Percentiles rank a stretch among this genome's conserved stretches.
Conservation (phyloP, 2,797 vertebrate genomes). For the Vultur gryphus region DNA sequence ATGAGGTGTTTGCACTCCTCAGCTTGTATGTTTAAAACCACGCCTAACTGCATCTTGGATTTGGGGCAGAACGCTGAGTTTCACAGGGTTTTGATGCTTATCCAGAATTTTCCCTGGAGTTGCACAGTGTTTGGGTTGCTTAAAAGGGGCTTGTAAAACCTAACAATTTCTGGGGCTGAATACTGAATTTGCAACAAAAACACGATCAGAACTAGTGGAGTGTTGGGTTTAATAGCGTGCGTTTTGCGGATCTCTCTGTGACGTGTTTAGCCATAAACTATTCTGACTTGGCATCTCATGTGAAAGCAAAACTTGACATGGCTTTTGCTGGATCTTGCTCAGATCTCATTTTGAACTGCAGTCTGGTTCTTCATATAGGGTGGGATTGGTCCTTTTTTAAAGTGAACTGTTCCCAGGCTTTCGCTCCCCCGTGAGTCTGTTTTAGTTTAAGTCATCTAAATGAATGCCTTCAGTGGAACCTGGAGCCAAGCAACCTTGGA, state of each 20-base stretch:
- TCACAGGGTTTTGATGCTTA: background rate
- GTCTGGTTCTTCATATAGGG: background rate
- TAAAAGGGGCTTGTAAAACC: slow-evolving; percentile 14
- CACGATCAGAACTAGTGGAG: background rate
- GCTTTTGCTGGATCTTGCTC: background rate
- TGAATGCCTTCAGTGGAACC: background rate
- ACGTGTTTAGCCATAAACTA: background rate
- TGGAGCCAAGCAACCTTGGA: background rate
- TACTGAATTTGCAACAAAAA: slow-evolving; percentile 7
- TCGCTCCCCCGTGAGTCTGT: background rate
- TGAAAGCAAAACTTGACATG: background rate
- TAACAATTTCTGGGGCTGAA: background rate
- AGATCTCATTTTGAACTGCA: background rate
- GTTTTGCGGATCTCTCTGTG: background rate
- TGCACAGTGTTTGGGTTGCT: background rate
- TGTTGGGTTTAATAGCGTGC: background rate
- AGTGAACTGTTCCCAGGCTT: background rate
- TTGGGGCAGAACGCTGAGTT: background rate
- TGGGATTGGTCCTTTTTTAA: background rate
- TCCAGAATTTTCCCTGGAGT: background rate
- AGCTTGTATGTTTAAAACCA: background rate
- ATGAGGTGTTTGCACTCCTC: background rate
- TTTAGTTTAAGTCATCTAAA: background rate
- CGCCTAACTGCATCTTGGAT: background rate
- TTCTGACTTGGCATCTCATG: background rate